These are phyloP conservation scores for Phaethon lepturus DNA, from an alignment of 2,113 vertebrate species.

Conservation along the genomic window DNA sequence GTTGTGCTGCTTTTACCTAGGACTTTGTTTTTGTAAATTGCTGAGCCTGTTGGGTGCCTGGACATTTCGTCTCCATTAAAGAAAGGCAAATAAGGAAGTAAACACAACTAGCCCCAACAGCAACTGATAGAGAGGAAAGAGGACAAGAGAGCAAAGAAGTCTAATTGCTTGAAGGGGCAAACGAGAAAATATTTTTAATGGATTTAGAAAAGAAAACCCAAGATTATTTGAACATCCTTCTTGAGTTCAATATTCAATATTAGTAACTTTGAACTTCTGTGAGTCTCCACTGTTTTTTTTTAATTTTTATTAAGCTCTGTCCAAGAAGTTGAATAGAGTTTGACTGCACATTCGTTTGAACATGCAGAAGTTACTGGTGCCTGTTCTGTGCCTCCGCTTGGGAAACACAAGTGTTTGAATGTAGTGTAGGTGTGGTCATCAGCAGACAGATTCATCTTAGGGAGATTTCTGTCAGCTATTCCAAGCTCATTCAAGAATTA, in stretches of 20 bases:
- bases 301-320: neutral
- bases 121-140: neutral
- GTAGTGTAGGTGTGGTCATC: neutral
- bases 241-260: neutral
- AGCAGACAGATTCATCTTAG: neutral
- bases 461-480: neutral
- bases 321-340: neutral
- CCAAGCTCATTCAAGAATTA: neutral
- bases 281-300: neutral
- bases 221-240: neutral
- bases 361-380: neutral
- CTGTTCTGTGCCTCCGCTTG: neutral
- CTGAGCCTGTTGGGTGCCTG: neutral
- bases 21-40: neutral
- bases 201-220: neutral
- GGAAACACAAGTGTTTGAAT: neutral
- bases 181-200: neutral
- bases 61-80: neutral
- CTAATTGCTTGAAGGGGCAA: neutral
- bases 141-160: neutral
- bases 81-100: slow-evolving; percentile 13
- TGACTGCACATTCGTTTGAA: neutral
- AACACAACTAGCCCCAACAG: neutral
- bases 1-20: neutral
- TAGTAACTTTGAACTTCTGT: neutral